Percentiles rank a stretch among this genome's conserved stretches.
These are phyloP conservation scores for Ruditapes philippinarum DNA, from an alignment of 1,140 invertebrate species.

Conservation along the genomic window DNA sequence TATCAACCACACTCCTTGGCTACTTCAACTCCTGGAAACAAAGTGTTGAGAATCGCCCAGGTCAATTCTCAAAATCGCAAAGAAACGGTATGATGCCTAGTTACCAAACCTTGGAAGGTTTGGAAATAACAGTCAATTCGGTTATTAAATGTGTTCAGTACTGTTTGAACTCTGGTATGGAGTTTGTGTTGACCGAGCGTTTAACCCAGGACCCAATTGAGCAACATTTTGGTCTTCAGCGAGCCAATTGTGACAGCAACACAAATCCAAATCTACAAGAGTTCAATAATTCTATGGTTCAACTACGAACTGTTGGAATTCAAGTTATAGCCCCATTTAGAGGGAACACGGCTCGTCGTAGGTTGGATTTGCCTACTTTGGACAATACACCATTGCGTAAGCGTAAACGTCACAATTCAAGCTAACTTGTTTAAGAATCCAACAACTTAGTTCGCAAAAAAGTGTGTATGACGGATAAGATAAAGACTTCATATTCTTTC, in stretches of 20 bases:
- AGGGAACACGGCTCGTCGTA: not conserved
- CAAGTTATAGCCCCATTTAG: not conserved
- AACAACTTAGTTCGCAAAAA: too few species aligned
- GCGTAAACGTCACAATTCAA: too few species aligned
- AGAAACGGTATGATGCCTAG: conserved; percentile 13
- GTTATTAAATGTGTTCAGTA: conserved; percentile 32
- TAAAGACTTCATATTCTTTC: too few species aligned
- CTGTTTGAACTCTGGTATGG: not conserved
- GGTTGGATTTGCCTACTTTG: not conserved
- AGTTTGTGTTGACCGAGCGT: conserved; percentile 39
- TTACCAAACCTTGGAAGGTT: conserved; percentile 53
- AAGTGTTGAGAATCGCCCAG: not conserved
- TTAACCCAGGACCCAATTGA: conserved; percentile 61
- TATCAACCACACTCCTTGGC: not conserved
- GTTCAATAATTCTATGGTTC: conserved; percentile 23
- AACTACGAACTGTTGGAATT: conserved; percentile 8
- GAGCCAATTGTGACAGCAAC: not conserved
- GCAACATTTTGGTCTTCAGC: conserved; percentile 46
- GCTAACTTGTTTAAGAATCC: too few species aligned
- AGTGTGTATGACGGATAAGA: too few species aligned
- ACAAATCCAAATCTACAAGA: conserved; percentile 3
- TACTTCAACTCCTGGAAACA: not conserved
- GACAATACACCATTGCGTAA: not conserved
- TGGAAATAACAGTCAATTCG: conserved; percentile 48
- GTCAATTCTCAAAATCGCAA: conserved; percentile 1